Conservation (phyloP, 2,888 invertebrate species). For the Ormyrus rosae region DNA sequence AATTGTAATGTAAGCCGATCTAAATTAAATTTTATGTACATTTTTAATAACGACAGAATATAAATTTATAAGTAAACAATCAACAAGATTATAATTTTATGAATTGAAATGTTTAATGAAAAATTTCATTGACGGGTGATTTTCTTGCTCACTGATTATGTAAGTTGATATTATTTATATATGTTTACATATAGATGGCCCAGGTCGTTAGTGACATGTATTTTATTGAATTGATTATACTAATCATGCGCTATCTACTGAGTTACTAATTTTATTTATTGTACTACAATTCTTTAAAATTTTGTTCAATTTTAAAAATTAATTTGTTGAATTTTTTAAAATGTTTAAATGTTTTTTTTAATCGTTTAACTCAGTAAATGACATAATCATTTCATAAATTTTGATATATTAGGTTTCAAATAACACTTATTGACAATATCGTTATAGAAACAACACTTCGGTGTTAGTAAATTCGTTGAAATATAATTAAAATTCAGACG, state of each 20-base stretch:
- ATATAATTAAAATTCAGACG: conserved; percentile 17
- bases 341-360: neutral
- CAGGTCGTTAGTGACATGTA: neutral
- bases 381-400: conserved; percentile 6
- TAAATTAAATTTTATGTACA: conserved; percentile 42
- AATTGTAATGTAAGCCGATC: conserved; percentile 22
- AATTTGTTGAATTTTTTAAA: neutral
- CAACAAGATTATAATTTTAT: conserved; percentile 42
- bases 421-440: conserved; percentile 3
- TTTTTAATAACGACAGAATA: conserved; percentile 42
- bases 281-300: neutral
- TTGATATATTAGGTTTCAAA: neutral
- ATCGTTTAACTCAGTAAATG: conserved; percentile 2
- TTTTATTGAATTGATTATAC: conserved; percentile 2
- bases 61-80: conserved; percentile 41
- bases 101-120: conserved; percentile 21
- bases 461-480: conserved; percentile 30
- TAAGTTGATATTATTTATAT: conserved; percentile 15
- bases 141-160: neutral
- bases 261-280: neutral
- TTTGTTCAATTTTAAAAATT: neutral
- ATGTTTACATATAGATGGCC: conserved; percentile 17
- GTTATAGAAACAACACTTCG: conserved; percentile 19
- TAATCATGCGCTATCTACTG: conserved; percentile 17
- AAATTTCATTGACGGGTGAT: conserved; percentile 1